Evolutionary conservation across 2,888 invertebrate genomes (phyloP).

Genomic region (Pandemis heparana): DNA sequence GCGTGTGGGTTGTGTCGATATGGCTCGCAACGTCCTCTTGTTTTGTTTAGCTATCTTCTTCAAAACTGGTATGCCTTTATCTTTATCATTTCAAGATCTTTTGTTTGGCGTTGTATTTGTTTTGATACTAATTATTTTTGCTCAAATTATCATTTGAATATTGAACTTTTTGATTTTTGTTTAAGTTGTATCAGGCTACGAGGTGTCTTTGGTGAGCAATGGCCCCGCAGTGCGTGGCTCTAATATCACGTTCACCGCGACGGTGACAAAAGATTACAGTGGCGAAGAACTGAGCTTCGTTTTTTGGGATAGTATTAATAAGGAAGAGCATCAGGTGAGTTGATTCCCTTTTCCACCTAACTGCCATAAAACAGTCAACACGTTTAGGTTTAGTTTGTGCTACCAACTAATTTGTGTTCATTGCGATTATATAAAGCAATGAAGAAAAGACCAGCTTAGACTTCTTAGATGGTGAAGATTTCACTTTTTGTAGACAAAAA

Average conservation of each 20-base stretch:
- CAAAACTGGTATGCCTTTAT: constrained; percentile 37
- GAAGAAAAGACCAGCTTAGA: no score
- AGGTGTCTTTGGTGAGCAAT: constrained; percentile 85
- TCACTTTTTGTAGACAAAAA: no score
- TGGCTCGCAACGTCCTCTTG: constrained; percentile 38
- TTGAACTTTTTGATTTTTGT: constrained; percentile 38
- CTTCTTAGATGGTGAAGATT: no score
- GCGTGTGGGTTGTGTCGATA: constrained; percentile 23
- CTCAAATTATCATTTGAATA: neutral
- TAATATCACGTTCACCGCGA: constrained; percentile 88
- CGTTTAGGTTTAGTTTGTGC: no score
- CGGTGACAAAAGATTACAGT: constrained; percentile 74
- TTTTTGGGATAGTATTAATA: constrained; percentile 87
- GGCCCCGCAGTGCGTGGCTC: constrained; percentile 91
- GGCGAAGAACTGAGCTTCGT: constrained; percentile 77
- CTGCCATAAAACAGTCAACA: neutral
- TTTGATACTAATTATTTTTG: neutral
- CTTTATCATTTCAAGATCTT: neutral
- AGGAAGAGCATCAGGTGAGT: constrained; percentile 51
- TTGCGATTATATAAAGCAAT: no score
- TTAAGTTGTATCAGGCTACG: constrained; percentile 63
- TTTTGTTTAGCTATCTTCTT: constrained; percentile 36
- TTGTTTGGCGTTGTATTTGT: neutral
- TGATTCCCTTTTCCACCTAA: neutral
- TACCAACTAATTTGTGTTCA: no score